A percentile compares a stretch with the other conserved stretches of the same genome.
phyloP scores from a whole-genome alignment of 2,888 invertebrate genomes.

The Ectobius pallidus region DNA sequence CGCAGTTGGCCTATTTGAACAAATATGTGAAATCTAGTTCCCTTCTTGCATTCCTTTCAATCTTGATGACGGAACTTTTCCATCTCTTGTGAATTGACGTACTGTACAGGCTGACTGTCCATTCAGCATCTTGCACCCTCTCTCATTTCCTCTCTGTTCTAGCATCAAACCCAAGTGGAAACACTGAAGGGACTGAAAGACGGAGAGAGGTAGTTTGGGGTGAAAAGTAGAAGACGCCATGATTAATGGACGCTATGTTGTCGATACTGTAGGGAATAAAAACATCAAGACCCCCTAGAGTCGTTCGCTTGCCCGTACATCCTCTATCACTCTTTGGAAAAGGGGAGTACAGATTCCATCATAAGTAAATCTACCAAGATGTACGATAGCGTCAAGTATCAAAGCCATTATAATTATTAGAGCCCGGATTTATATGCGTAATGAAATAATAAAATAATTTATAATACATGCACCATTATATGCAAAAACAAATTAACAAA shows the following conservation, averaged over 20 bases:
- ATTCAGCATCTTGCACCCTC: slow-evolving; percentile 16
- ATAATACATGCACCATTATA: too few relatives aligned
- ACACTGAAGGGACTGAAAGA: neutral
- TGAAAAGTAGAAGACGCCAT: slow-evolving; percentile 25
- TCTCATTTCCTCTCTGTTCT: slow-evolving; percentile 18
- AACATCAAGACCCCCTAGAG: slow-evolving; percentile 26
- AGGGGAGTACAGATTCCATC: neutral
- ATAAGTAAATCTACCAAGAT: too few relatives aligned
- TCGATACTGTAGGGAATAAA: slow-evolving; percentile 29
- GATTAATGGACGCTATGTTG: slow-evolving; percentile 20
- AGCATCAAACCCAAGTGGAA: slow-evolving; percentile 1
- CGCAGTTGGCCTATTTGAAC: too few relatives aligned
- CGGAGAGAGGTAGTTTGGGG: neutral
- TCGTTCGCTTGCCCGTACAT: neutral
- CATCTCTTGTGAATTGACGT: too few relatives aligned
- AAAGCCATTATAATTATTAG: too few relatives aligned
- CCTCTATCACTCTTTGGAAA: neutral
- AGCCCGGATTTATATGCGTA: too few relatives aligned
- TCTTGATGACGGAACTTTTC: too few relatives aligned
- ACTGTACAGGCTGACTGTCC: slow-evolving; percentile 1
- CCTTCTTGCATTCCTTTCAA: too few relatives aligned
- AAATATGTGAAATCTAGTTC: too few relatives aligned
- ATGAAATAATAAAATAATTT: too few relatives aligned
- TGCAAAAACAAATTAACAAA: too few relatives aligned
- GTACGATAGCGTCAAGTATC: too few relatives aligned